Evolutionary conservation across 2,797 vertebrate species (phyloP), one percentile per base, ranked within the genome.

Genomic region (Periparus ater): DNA sequence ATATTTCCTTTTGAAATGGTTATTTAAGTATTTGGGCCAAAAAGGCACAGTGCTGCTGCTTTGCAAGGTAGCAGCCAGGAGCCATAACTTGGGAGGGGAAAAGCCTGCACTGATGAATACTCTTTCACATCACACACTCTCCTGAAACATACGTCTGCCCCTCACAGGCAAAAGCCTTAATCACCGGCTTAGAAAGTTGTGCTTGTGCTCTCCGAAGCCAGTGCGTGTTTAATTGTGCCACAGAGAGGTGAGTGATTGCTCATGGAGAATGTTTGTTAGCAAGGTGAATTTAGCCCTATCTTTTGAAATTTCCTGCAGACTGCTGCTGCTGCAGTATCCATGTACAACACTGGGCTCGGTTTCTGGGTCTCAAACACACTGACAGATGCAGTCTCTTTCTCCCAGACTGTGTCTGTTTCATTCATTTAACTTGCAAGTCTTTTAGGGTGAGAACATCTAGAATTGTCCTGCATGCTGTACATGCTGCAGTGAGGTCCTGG

Each of bases 181-280:
- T 93, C 91, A 85, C 92, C 65, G 67, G 61, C 80, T 89, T 70
- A 85, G 74, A 89, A 74, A 86, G 63, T 76, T 8, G 1, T 40
- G 55, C 62, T 57, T 47, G 54, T 62, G 70, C 51, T 92, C 60
- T 73, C 88, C 45, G 91, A 80, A 93, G 62, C 63, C 62, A 89
- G 23, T 12, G 47, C 63, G 67, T 77, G 72, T 91, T 95, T 94
- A 91, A 88, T 78, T 91, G 60, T 78, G 48, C 73, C 79, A 65
- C n/a, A 8, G 1, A 80, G 57, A 74, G 78, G 81, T 63, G 77
- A 87, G 75, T 57, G 91, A 93, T 47, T 74, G 70, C 82, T 92
- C 22, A 30, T 12, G 58, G 76, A 94, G 61, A 75, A 74, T 34
- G 26, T 95, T 92, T 68, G 89, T 79, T 89, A 92, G 75, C 27